phyloP scores from a whole-genome alignment of 2,888 invertebrate genomes.

The Trichogramma dendrolimi region DNA sequence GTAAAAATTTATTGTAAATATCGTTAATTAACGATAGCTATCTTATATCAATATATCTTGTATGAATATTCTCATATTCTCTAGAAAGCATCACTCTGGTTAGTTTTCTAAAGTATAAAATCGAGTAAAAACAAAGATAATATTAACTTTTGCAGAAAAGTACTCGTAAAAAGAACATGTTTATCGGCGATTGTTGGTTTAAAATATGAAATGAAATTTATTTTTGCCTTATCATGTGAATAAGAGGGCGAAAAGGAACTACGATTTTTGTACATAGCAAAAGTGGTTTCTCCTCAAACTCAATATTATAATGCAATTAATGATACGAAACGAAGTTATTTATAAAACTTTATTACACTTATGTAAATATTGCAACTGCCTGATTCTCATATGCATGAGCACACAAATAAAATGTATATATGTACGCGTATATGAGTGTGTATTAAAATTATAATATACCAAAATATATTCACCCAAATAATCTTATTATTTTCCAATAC shows the following conservation, averaged over 20 bases:
- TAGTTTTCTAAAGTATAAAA: too few relatives aligned
- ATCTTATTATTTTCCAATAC: conserved; percentile 1
- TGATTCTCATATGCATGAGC: conserved; percentile 34
- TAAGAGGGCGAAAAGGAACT: background rate
- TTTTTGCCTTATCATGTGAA: background rate
- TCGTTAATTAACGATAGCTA: too few relatives aligned
- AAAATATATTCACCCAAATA: background rate
- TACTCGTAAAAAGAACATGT: background rate
- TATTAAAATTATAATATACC: conserved; percentile 21
- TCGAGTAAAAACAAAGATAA: too few relatives aligned
- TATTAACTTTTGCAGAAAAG: too few relatives aligned
- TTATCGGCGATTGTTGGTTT: background rate
- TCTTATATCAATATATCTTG: too few relatives aligned
- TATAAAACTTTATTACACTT: conserved; percentile 47
- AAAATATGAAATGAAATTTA: background rate
- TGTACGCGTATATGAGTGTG: conserved; percentile 29
- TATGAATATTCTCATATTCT: too few relatives aligned
- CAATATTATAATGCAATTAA: too few relatives aligned
- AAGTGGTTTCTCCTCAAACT: too few relatives aligned
- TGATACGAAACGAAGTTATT: conserved; percentile 2
- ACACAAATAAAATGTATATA: conserved; percentile 29
- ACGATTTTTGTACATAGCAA: too few relatives aligned
- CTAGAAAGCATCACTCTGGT: too few relatives aligned
- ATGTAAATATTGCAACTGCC: conserved; percentile 52
- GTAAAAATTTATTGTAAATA: too few relatives aligned